Evolutionary conservation across 1,140 invertebrate species (phyloP).

Genomic region (Globodera rostochiensis): DNA sequence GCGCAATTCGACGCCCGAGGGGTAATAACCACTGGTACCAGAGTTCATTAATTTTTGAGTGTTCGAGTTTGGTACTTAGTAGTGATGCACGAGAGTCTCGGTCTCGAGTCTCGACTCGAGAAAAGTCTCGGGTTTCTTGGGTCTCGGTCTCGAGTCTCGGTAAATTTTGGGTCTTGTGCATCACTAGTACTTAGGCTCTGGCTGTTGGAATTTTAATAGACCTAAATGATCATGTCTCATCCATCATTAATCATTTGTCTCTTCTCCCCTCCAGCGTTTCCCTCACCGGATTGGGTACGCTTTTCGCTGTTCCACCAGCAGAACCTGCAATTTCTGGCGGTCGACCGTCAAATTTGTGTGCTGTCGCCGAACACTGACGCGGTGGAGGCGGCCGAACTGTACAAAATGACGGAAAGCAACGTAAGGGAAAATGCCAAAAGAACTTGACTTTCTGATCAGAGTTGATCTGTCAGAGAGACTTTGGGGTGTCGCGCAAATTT

Average conservation of each 20-base stretch:
- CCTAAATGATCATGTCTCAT: too few species aligned
- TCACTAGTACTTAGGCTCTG: too few species aligned
- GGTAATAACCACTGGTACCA: not conserved
- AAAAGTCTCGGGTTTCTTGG: too few species aligned
- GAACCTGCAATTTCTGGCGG: conserved; percentile 26
- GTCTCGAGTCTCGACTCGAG: too few species aligned
- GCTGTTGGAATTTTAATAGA: too few species aligned
- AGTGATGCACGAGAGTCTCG: too few species aligned
- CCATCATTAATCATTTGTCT: not conserved
- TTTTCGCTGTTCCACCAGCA: conserved; percentile 28
- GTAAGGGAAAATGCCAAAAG: conserved; percentile 16
- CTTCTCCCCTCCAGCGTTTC: conserved; percentile 2
- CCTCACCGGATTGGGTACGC: conserved; percentile 15
- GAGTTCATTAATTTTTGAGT: not conserved
- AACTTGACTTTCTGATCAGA: not conserved
- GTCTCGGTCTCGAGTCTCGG: too few species aligned
- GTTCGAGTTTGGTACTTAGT: not conserved
- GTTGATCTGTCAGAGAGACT: too few species aligned
- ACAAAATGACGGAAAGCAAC: conserved; percentile 29
- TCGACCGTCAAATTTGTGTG: conserved; percentile 27
- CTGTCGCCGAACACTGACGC: conserved; percentile 24
- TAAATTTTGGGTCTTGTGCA: too few species aligned
- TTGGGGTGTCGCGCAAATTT: too few species aligned
- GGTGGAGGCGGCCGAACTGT: conserved; percentile 30
- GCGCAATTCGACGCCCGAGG: conserved; percentile 12